Conservation (phyloP, 2,888 invertebrate species). For the Hecatera dysodea region DNA sequence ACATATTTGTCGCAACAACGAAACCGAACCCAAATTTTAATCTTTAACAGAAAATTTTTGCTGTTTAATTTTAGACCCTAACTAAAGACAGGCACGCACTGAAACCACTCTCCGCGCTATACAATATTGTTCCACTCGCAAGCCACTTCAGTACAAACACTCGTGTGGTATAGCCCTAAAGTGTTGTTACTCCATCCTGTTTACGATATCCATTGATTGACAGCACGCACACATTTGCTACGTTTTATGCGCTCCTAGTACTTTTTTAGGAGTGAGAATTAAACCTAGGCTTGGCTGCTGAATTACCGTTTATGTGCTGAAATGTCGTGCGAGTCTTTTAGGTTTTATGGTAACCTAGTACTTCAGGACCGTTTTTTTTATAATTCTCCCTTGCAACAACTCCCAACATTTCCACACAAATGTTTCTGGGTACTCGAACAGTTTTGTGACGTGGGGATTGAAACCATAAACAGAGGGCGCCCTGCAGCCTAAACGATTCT, state of each 20-base stretch:
- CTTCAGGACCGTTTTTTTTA: not conserved
- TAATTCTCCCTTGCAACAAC: too few relatives aligned
- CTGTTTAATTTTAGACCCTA: not conserved
- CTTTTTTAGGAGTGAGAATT: not conserved
- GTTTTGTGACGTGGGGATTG: too few relatives aligned
- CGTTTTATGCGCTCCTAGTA: constrained; percentile 10
- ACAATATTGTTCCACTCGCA: constrained; percentile 7
- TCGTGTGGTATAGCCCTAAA: not conserved
- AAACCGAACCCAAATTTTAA: not conserved
- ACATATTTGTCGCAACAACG: not conserved
- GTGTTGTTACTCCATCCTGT: constrained; percentile 7
- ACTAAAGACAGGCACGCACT: constrained; percentile 3
- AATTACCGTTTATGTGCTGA: not conserved
- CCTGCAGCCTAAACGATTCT: too few relatives aligned
- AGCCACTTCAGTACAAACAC: constrained; percentile 1
- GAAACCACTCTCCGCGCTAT: not conserved
- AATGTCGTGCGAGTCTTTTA: not conserved
- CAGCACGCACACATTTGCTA: constrained; percentile 19
- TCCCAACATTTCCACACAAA: too few relatives aligned
- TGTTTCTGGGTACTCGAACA: too few relatives aligned
- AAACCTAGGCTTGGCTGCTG: constrained; percentile 3
- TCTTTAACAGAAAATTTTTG: not conserved
- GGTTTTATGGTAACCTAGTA: constrained; percentile 26
- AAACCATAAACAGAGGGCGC: too few relatives aligned
- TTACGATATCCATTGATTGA: constrained; percentile 37